Conservation (phyloP, 2,113 vertebrate species). For the Mungos mungo region DNA sequence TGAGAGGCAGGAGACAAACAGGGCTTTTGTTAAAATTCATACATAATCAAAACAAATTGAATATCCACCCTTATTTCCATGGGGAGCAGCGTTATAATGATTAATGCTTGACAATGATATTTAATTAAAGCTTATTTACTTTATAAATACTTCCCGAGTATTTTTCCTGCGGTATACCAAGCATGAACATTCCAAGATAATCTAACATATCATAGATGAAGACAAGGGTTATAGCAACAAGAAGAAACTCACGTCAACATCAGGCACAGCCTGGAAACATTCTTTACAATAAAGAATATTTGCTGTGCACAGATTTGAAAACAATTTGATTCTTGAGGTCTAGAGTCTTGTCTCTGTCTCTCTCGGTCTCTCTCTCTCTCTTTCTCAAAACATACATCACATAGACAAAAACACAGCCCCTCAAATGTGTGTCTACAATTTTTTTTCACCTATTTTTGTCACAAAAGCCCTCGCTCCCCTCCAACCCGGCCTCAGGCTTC, state of each 20-base stretch:
- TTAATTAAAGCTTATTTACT: slow-evolving; percentile 89
- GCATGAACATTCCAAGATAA: slow-evolving; percentile 72
- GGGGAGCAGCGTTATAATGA: slow-evolving; percentile 83
- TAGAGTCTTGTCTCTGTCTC: not conserved
- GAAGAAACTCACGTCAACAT: not conserved
- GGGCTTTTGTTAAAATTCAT: slow-evolving; percentile 78
- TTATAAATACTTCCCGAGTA: slow-evolving; percentile 82
- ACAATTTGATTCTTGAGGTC: slow-evolving; percentile 77
- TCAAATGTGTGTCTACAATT: not conserved
- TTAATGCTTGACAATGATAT: slow-evolving; percentile 88
- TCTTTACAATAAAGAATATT: slow-evolving; percentile 78
- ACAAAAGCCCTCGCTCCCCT: not conserved
- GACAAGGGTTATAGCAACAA: slow-evolving; percentile 76
- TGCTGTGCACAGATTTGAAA: slow-evolving; percentile 76
- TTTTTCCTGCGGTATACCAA: slow-evolving; percentile 71
- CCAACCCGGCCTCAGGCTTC: not conserved
- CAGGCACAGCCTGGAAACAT: slow-evolving; percentile 72
- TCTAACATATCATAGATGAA: slow-evolving; percentile 66
- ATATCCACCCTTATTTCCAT: slow-evolving; percentile 86
- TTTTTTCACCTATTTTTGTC: not conserved
- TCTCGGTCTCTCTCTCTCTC: not conserved
- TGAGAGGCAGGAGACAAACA: slow-evolving; percentile 63
- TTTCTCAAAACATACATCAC: not conserved
- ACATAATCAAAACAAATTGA: slow-evolving; percentile 87
- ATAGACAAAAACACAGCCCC: not conserved